Base-by-base conservation (phyloP, 2,113 vertebrate genomes). In the Cyprinodon brontotheroides region DNA sequence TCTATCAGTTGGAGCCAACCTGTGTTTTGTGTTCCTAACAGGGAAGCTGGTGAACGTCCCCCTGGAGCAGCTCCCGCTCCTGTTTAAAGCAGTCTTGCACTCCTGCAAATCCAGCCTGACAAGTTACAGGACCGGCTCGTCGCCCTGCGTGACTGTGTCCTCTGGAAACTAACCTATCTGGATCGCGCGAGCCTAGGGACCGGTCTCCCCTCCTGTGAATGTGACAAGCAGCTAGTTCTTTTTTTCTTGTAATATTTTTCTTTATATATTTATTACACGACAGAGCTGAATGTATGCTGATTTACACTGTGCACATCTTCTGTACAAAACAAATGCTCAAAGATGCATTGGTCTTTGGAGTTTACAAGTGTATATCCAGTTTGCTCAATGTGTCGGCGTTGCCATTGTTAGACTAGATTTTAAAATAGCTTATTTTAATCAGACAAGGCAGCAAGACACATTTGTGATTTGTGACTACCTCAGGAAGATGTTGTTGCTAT, bases 241-340 rank as follows among this genome's bases (percentile, higher is more conserved):
- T 93, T 72, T 75, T 93, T 90, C 89, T 89, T 86, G 84, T 88
- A 93, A 92, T 92, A 92, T 94, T 93, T 93, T 94, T 94, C 94
- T 91, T 93, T 97, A 95, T 97, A 94, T 99, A 99, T 99, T 99
- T 99, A 99, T 99, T 99, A 98, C 97, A 97, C 95, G 98, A 99
- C 98, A 98, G 97, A 99, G 98, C 97, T 99, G 98, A 99, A 99
- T 99, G 97, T 99, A 99, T 98, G 95, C 97, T 96, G 96, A 97
- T 96, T 96, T 97, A 96, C 96, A 95, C 94, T 90, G 96, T 96
- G 96, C 97, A 97, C 95, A 95, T 96, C 94, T 96, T 96, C 96
- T 96, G 96, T 96, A 95, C 92, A 85, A 92, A 93, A 91, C 87
- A 95, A 95, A 96, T 96, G 96, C 96, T 95, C 95, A 83, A 95